These are phyloP conservation scores for Galerucella calmariensis DNA, from an alignment of 2,888 invertebrate species.

Conservation along the genomic window DNA sequence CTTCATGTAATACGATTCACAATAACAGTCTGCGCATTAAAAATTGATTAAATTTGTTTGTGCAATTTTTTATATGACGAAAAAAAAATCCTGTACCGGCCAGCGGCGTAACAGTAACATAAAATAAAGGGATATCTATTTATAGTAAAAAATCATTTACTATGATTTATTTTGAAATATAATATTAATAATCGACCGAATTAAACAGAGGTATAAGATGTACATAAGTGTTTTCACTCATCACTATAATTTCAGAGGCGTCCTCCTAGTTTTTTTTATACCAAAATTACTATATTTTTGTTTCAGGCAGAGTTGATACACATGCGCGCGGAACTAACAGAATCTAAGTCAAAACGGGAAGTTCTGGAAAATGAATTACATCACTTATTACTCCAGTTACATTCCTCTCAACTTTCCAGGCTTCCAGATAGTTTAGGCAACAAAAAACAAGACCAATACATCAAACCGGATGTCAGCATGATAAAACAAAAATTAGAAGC, in stretches of 20 bases:
- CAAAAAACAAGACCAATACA: constrained; percentile 59
- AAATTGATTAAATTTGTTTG: not conserved
- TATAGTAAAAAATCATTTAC: not conserved
- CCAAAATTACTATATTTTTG: constrained; percentile 7
- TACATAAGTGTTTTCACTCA: too few species aligned
- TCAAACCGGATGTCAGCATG: constrained; percentile 63
- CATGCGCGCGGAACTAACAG: constrained; percentile 78
- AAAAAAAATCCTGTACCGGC: not conserved
- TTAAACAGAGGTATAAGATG: too few species aligned
- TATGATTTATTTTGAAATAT: too few species aligned
- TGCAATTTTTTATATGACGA: not conserved
- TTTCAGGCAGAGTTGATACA: constrained; percentile 81
- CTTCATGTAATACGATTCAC: not conserved
- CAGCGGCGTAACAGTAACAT: not conserved
- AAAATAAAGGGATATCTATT: not conserved
- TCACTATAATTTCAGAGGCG: not conserved
- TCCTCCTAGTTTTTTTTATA: not conserved
- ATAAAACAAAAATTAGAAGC: constrained; percentile 65
- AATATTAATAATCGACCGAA: too few species aligned
- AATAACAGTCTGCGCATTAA: not conserved
- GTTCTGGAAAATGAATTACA: constrained; percentile 73
- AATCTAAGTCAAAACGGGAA: constrained; percentile 73
- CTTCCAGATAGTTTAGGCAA: constrained; percentile 62
- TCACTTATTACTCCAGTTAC: constrained; percentile 71
- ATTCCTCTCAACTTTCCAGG: constrained; percentile 70